These are phyloP conservation scores for Jaculus jaculus DNA, from an alignment of 2,113 vertebrate species.

Conservation along the genomic window DNA sequence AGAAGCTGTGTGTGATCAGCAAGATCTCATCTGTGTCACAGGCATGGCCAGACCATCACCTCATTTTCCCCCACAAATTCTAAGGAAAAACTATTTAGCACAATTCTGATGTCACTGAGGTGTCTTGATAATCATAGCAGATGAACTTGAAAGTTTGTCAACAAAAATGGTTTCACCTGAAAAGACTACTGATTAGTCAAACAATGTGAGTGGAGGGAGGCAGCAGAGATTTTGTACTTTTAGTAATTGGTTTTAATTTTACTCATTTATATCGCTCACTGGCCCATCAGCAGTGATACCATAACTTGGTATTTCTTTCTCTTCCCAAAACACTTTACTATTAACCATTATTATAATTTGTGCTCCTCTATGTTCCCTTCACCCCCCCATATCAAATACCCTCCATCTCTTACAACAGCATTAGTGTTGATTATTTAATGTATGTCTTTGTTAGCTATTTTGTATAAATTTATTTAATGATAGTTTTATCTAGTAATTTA, in stretches of 20 bases:
- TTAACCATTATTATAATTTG: neutral
- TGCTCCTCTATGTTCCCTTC: neutral
- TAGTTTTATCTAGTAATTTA: too few relatives aligned
- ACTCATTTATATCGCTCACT: neutral
- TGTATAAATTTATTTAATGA: neutral
- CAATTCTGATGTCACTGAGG: neutral
- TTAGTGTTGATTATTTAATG: neutral
- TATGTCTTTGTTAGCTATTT: neutral
- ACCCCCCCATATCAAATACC: neutral
- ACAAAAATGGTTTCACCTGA: neutral
- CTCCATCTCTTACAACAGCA: neutral
- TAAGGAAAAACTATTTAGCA: neutral
- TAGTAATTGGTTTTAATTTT: neutral
- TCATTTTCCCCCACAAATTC: neutral
- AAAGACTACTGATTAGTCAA: neutral
- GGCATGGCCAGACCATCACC: neutral
- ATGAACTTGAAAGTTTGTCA: neutral
- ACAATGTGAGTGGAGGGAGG: neutral
- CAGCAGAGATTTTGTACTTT: neutral
- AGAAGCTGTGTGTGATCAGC: neutral
- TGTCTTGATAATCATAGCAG: too few relatives aligned
- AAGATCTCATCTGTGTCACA: neutral
- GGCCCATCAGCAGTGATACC: neutral
- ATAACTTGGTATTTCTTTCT: neutral
- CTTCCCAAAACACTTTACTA: neutral